Evolutionary conservation across 1,140 invertebrate species (phyloP), one percentile per base, ranked within the genome.

Genomic region (Plodia interpunctella): DNA sequence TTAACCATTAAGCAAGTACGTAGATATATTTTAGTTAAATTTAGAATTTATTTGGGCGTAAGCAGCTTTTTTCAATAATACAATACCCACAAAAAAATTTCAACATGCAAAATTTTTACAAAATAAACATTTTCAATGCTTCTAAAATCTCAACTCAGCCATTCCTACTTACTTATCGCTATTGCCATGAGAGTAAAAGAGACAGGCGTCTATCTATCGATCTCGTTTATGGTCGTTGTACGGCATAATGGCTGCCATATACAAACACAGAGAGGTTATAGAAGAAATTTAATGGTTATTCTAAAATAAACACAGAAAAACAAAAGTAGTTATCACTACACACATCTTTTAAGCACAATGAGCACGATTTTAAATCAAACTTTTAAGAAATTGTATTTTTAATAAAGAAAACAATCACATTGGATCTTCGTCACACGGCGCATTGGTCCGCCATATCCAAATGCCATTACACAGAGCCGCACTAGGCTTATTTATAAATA

Each of bases 361-460:
- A 56, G 19, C 50, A 58, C 21, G 55, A 38, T 35, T 19, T 38
- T 54, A 51, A 15, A 55, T 51, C 56, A 62, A 63, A 67, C 15
- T 63, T 15, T 60, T 53, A 50, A 62, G 55, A 76, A 65, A 65
- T 59, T 61, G 56, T 55, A 56, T 62, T 80, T 71, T 66, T 66
- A 69, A 77, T 73, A 60, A 66, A 70, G 4, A n/a, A 72, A 72
- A 80, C 70, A 78, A 76, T 75, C 74, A 76, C 78, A 74, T 74
- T 71, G 64, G 72, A 68, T 66, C 77, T 75, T 81, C 74, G 66
- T 78, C 73, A 80, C 71, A 68, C 62, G 68, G 71, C 74, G 73
- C 80, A 77, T 83, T 70, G 74, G 80, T 76, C n/a, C 83, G 83
- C 81, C 83, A 86, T 86, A 82, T 83, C 76, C 73, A 69, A 80